Base-by-base conservation (phyloP, 1,140 invertebrate genomes). In the Leguminivora glycinivorella region DNA sequence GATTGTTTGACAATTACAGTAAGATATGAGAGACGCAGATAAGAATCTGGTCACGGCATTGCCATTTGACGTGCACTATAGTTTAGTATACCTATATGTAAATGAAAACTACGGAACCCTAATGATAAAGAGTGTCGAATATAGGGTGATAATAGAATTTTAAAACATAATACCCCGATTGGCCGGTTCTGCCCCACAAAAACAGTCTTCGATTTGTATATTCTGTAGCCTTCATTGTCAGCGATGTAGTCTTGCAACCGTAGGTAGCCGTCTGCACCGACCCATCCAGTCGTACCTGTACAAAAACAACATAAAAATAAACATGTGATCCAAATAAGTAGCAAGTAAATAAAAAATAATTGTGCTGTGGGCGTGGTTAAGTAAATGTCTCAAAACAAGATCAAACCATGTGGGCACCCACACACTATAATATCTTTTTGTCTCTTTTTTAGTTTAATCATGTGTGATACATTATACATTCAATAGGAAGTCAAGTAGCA, bases 161-260 rank as follows among this genome's bases (percentile, higher is more conserved):
- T 56, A 56, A 71, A 74, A 87, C 85, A 56, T 83, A 85, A 52
- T 84, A 91, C 89, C 40, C 82, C 79, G 56, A 96, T 94, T 12
- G 94, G 93, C 68, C 94, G 90, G 73, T 95, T 93, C 68, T 94
- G 93, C 24, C 96, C 96, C 31, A 97, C 96, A 77, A 92, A 96
- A 5, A 96, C 92, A 77, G 95, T 96, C 83, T 96, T 96, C 0
- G 95, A 96, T 82, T 95, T 95, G 24, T 96, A 92, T 80, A 97
- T 96, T 74, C 96, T 93, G 81, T 96, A 97, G 52, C 96, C 96
- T 75, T 95, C 92, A 74, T 93, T 92, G 84, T 97, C 96, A 14
- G 97, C 96, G 69, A 98, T 95, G 83, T 98, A 98, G 80, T 98
- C 97, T 83, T 96, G 95, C 34, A 97, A 94, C 2, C 96, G 92